A percentile compares a stretch with the other conserved stretches of the same genome.
These are phyloP conservation scores for Tetragonula clypearis DNA, from an alignment of 1,140 invertebrate species.

Conservation along the genomic window DNA sequence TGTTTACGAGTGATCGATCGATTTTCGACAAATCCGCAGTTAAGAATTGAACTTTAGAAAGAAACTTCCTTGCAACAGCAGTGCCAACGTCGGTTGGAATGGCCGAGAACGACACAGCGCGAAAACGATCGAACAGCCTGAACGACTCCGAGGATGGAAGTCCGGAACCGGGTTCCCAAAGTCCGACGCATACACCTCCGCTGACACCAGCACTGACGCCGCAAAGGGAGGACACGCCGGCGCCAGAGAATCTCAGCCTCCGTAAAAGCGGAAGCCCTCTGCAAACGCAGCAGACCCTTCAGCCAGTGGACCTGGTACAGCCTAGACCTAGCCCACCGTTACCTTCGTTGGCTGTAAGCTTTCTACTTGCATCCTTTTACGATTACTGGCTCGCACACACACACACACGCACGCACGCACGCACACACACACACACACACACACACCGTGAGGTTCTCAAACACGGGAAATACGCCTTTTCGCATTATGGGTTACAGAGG, in stretches of 20 bases:
- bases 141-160: conserved; percentile 77
- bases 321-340: conserved; percentile 76
- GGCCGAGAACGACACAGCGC: conserved; percentile 53
- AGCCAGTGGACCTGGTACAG: conserved; percentile 78
- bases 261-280: conserved; percentile 75
- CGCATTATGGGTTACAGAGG: not conserved
- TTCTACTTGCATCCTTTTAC: not conserved
- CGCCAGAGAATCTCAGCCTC: conserved; percentile 85
- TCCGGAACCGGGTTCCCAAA: conserved; percentile 75
- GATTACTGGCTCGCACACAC: not conserved
- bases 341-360: conserved; percentile 73
- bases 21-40: not conserved
- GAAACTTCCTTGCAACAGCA: not conserved
- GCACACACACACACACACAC: too few species aligned
- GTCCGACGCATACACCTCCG: conserved; percentile 76
- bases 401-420: too few species aligned
- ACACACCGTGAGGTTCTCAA: not conserved
- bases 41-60: not conserved
- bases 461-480: not conserved
- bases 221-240: conserved; percentile 82
- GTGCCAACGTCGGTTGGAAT: conserved; percentile 57
- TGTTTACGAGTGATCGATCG: not conserved
- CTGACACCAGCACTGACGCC: conserved; percentile 76
- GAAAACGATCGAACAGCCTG: conserved; percentile 71
- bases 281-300: conserved; percentile 73